Evolutionary conservation across 2,888 invertebrate genomes (phyloP).

Genomic region (Eupeodes luniger): DNA sequence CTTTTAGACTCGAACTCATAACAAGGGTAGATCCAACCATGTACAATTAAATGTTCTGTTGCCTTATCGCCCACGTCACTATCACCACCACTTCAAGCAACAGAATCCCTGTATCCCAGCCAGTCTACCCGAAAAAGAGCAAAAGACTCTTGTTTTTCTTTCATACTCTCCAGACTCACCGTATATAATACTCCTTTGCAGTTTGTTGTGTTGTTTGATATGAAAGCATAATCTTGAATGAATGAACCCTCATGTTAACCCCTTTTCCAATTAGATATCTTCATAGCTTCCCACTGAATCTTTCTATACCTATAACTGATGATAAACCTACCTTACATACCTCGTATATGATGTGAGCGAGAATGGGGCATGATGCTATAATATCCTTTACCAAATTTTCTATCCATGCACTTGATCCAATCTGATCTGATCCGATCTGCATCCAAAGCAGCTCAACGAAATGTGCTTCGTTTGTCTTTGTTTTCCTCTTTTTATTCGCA

Average conservation of each 20-base stretch:
- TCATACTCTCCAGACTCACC: background rate
- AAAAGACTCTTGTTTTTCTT: slow-evolving; percentile 58
- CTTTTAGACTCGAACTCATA: no score
- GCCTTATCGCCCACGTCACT: slow-evolving; percentile 55
- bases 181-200: slow-evolving; percentile 38
- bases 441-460: slow-evolving; percentile 45
- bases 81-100: slow-evolving; percentile 18
- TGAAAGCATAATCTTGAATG: slow-evolving; percentile 68
- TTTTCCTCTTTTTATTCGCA: slow-evolving; percentile 40
- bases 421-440: slow-evolving; percentile 68
- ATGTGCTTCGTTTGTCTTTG: slow-evolving; percentile 13
- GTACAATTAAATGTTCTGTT: slow-evolving; percentile 10
- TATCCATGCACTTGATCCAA: slow-evolving; percentile 67
- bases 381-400: slow-evolving; percentile 10
- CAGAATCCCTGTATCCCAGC: slow-evolving; percentile 4
- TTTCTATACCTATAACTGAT: background rate
- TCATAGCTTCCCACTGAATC: slow-evolving; percentile 29
- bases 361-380: background rate
- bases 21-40: background rate
- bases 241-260: slow-evolving; percentile 73
- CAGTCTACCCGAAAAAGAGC: slow-evolving; percentile 56
- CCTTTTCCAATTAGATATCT: slow-evolving; percentile 59
- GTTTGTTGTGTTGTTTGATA: slow-evolving; percentile 65
- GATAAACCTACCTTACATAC: background rate
- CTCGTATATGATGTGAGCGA: background rate